Evolutionary conservation across 1,140 invertebrate species (phyloP).

Genomic region (Anoplophora glabripennis): DNA sequence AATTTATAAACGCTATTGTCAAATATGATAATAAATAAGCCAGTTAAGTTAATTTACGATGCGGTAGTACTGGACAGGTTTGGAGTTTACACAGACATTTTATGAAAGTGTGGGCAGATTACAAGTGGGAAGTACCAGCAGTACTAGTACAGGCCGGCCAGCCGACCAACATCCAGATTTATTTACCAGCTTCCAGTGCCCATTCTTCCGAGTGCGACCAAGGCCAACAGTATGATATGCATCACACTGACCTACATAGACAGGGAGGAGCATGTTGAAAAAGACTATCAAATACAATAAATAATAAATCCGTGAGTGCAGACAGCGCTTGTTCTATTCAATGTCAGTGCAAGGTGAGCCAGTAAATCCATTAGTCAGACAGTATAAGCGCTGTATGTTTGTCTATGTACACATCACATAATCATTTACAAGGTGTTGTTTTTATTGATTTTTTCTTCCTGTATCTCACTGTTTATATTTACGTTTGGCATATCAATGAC

Average conservation of each 20-base stretch:
- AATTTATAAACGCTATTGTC: too few relatives aligned
- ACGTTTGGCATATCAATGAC: too few relatives aligned
- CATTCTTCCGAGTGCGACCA: constrained; percentile 36
- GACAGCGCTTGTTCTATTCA: constrained; percentile 34
- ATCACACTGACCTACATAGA: constrained; percentile 39
- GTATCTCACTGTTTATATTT: too few relatives aligned
- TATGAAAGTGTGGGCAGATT: too few relatives aligned
- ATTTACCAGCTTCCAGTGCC: background rate
- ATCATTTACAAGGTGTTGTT: background rate
- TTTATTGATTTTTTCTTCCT: too few relatives aligned
- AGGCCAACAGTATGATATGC: constrained; percentile 34
- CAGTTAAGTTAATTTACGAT: too few relatives aligned
- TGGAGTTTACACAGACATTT: too few relatives aligned
- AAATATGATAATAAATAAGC: too few relatives aligned
- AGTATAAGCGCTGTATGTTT: constrained; percentile 20
- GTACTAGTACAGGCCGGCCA: too few relatives aligned
- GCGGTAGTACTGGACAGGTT: too few relatives aligned
- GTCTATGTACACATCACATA: constrained; percentile 6
- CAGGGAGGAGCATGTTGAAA: constrained; percentile 30
- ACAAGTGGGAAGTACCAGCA: too few relatives aligned
- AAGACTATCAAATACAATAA: constrained; percentile 36
- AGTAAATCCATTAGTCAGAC: constrained; percentile 24
- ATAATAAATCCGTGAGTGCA: constrained; percentile 36
- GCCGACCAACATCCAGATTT: too few relatives aligned
- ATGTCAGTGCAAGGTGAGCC: constrained; percentile 39